These are phyloP conservation scores for Calyptommatus sinebrachiatus DNA, from an alignment of 2,113 vertebrate genomes.

Conservation along the genomic window DNA sequence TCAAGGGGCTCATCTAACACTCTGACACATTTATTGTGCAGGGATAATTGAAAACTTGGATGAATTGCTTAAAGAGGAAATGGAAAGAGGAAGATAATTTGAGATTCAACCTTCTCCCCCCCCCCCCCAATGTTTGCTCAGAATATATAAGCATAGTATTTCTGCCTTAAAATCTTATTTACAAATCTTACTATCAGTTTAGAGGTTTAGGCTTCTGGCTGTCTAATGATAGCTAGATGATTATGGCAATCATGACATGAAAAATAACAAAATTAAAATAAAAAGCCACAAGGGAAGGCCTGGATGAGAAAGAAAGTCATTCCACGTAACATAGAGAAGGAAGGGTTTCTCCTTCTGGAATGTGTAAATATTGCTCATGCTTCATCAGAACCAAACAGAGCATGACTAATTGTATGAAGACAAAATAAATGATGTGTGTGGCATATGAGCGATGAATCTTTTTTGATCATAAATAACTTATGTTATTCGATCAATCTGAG, in stretches of 20 bases:
- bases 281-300: background rate
- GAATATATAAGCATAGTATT: slow-evolving; percentile 52
- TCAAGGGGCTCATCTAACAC: slow-evolving; percentile 56
- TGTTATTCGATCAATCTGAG: too few relatives aligned
- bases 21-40: slow-evolving; percentile 66
- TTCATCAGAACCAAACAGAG: too few relatives aligned
- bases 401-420: too few relatives aligned
- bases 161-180: slow-evolving; percentile 52
- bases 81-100: slow-evolving; percentile 65
- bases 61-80: slow-evolving; percentile 60
- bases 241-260: background rate
- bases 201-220: slow-evolving; percentile 34
- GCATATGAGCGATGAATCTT: too few relatives aligned
- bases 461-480: too few relatives aligned
- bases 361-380: too few relatives aligned
- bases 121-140: slow-evolving; percentile 37
- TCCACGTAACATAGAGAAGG: too few relatives aligned
- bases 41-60: slow-evolving; percentile 71
- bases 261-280: too few relatives aligned
- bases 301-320: background rate
- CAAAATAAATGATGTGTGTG: too few relatives aligned
- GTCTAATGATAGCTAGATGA: background rate
- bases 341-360: too few relatives aligned
- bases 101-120: slow-evolving; percentile 66
- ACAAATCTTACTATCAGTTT: slow-evolving; percentile 51